Percentiles rank a stretch among this genome's conserved stretches.
Evolutionary conservation across 2,113 vertebrate genomes (phyloP).

Genomic region (Connochaetes taurinus): DNA sequence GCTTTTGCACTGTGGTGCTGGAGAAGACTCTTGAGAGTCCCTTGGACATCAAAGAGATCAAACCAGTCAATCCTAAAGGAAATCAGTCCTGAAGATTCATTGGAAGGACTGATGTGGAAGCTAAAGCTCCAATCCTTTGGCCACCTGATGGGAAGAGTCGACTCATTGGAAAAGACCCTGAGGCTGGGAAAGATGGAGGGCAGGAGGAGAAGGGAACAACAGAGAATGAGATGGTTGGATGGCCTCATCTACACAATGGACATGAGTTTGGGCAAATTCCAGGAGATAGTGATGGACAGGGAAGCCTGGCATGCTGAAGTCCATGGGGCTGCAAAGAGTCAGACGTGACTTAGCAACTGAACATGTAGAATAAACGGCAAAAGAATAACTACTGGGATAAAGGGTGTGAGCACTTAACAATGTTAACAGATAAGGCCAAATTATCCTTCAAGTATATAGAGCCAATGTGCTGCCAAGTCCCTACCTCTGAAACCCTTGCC

Average conservation of each 20-base stretch:
- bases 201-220: neutral
- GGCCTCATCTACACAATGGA: neutral
- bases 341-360: neutral
- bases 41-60: neutral
- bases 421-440: neutral
- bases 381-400: neutral
- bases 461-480: rapidly evolving
- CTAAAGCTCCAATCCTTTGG: neutral
- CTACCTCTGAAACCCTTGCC: neutral
- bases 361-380: neutral
- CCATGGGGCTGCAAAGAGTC: neutral
- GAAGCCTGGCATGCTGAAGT: neutral
- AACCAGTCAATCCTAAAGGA: neutral
- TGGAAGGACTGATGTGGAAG: neutral
- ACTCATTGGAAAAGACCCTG: neutral
- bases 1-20: neutral
- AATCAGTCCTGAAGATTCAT: neutral
- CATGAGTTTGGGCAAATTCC: neutral
- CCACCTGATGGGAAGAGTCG: neutral
- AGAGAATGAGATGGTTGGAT: neutral
- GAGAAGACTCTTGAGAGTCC: neutral
- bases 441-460: too few species aligned
- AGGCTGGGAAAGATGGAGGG: neutral
- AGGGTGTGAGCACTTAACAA: neutral
- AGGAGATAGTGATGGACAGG: neutral